These are phyloP conservation scores for Leptodirus hochenwartii DNA, from an alignment of 2,888 invertebrate genomes.

Conservation along the genomic window DNA sequence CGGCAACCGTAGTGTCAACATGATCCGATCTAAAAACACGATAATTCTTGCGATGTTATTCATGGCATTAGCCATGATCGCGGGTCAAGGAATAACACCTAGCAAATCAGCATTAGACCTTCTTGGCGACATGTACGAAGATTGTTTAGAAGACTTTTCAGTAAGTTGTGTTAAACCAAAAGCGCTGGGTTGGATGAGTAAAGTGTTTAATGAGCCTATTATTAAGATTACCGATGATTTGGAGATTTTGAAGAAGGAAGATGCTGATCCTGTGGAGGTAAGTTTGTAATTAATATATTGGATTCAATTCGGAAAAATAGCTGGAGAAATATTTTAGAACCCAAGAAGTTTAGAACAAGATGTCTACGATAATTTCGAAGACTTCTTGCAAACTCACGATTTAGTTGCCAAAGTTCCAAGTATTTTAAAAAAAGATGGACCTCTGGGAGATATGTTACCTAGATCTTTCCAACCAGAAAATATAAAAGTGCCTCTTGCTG, in stretches of 20 bases:
- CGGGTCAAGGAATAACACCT: too few relatives aligned
- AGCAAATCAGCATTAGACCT: slow-evolving; percentile 46
- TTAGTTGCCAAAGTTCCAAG: slow-evolving; percentile 56
- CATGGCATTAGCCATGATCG: slow-evolving; percentile 5
- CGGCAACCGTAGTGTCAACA: too few relatives aligned
- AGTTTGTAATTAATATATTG: slow-evolving; percentile 3
- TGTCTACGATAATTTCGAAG: slow-evolving; percentile 54
- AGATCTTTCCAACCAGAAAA: slow-evolving; percentile 48
- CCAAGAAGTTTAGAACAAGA: slow-evolving; percentile 34
- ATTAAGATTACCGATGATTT: slow-evolving; percentile 62
- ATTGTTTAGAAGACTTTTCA: slow-evolving; percentile 49
- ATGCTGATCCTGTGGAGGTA: slow-evolving; percentile 22
- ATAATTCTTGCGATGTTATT: neutral
- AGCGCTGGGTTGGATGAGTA: slow-evolving; percentile 54
- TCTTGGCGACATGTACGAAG: slow-evolving; percentile 43
- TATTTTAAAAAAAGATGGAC: slow-evolving; percentile 35
- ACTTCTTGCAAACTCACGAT: slow-evolving; percentile 58
- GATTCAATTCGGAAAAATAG: slow-evolving; percentile 2
- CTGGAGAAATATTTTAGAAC: slow-evolving; percentile 26
- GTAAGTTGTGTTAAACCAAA: slow-evolving; percentile 61
- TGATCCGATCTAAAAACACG: too few relatives aligned
- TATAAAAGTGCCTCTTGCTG: slow-evolving; percentile 48
- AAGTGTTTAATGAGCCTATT: slow-evolving; percentile 44
- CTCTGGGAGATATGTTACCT: slow-evolving; percentile 40
- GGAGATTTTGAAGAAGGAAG: slow-evolving; percentile 44